phyloP scores from a whole-genome alignment of 2,113 vertebrate genomes.

The Takifugu bimaculatus region DNA sequence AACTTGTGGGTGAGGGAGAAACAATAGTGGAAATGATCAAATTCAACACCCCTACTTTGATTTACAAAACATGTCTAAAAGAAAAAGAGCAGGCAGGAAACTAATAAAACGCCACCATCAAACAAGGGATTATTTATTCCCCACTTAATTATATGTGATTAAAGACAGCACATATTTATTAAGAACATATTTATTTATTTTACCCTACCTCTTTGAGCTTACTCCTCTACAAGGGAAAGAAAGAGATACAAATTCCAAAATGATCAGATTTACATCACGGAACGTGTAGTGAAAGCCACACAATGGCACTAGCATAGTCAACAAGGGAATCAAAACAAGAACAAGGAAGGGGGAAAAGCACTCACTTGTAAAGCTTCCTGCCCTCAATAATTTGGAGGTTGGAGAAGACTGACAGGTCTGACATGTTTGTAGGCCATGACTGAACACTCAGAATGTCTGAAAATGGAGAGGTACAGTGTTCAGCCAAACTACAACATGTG shows the following conservation, averaged over 20 bases:
- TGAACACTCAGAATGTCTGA: conserved; percentile 88
- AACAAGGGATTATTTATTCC: too few relatives aligned
- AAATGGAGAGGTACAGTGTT: conserved; percentile 17
- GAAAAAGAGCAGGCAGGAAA: conserved; percentile 2
- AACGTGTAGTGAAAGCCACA: conserved; percentile 3
- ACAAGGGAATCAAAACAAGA: conserved; percentile 7
- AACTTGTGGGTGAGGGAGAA: too few relatives aligned
- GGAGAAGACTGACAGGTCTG: conserved; percentile 91
- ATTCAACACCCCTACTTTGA: too few relatives aligned
- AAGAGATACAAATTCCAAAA: conserved; percentile 32
- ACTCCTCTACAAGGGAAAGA: conserved; percentile 52
- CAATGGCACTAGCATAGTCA: background rate
- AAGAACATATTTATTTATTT: background rate
- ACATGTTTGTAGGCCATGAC: conserved; percentile 87
- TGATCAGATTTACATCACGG: conserved; percentile 7
- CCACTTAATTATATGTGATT: too few relatives aligned
- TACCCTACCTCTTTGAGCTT: conserved; percentile 65
- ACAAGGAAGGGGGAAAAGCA: background rate
- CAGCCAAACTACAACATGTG: background rate
- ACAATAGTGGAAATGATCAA: too few relatives aligned
- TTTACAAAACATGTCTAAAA: too few relatives aligned
- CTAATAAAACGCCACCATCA: conserved; percentile 5
- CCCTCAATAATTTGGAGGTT: conserved; percentile 89
- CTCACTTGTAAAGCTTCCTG: conserved; percentile 85
- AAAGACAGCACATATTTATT: background rate